A percentile compares a stretch with the other conserved stretches of the same genome.
These are phyloP conservation scores for Colletes gigas DNA, from an alignment of 1,140 invertebrate species.

Conservation along the genomic window DNA sequence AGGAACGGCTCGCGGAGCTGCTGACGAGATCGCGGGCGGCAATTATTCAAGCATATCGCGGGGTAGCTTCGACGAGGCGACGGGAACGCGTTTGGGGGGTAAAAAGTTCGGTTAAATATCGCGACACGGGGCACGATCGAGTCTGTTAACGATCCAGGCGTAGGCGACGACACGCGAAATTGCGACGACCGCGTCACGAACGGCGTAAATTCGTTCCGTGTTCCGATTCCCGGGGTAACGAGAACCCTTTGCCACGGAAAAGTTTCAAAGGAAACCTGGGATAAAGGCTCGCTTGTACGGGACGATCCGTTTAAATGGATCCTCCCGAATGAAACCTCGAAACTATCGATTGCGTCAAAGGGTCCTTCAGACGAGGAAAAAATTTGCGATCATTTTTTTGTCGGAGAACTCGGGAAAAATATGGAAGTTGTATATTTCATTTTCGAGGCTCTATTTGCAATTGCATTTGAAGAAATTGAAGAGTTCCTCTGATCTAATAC, in stretches of 20 bases:
- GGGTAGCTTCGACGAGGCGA: not conserved
- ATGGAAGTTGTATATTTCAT: no score
- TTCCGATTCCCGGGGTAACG: not conserved
- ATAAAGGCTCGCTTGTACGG: no score
- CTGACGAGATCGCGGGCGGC: not conserved
- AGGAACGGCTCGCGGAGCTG: not conserved
- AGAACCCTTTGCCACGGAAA: not conserved
- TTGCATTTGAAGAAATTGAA: no score
- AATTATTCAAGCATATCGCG: constrained; percentile 26
- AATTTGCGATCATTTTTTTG: no score
- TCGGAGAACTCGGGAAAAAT: no score
- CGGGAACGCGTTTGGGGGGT: not conserved
- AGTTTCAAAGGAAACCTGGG: not conserved
- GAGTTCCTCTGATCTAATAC: no score
- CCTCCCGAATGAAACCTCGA: no score
- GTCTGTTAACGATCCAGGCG: not conserved
- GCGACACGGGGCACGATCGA: not conserved
- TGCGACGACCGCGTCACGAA: not conserved
- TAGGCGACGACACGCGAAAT: not conserved
- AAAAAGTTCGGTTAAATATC: constrained; percentile 7
- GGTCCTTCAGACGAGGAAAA: no score
- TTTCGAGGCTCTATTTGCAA: no score
- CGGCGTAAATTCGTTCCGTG: constrained; percentile 3
- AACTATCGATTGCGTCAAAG: no score
- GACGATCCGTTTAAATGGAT: no score